Percentiles rank a stretch among this genome's conserved stretches.
phyloP scores from a whole-genome alignment of 2,888 invertebrate genomes.

The Ophion slaviceki region DNA sequence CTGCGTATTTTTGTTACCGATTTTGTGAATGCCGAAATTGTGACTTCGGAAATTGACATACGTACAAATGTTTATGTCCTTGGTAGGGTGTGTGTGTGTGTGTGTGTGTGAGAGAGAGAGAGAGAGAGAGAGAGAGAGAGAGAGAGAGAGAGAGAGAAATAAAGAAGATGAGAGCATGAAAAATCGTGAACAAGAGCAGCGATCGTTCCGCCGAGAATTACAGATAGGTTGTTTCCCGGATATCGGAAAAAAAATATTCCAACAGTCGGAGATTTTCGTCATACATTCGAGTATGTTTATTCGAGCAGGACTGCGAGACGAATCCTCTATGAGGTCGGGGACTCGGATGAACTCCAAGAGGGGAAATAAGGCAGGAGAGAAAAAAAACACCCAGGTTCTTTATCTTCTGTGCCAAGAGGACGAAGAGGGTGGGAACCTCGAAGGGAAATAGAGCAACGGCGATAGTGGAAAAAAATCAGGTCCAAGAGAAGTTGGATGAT shows the following conservation, averaged over 20 bases:
- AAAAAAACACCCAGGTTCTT: not conserved
- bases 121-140: no score
- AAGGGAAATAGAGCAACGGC: slow-evolving; percentile 2
- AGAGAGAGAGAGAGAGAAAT: not conserved
- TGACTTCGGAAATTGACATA: not conserved
- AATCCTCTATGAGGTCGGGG: slow-evolving; percentile 25
- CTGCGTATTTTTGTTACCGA: not conserved
- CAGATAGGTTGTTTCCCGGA: slow-evolving; percentile 28
- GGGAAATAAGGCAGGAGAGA: not conserved
- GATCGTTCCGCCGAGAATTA: slow-evolving; percentile 1
- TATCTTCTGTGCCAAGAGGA: slow-evolving; percentile 10
- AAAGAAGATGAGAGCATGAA: not conserved
- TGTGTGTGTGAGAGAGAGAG: no score
- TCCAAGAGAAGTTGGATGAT: slow-evolving; percentile 14
- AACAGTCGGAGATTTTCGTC: slow-evolving; percentile 53
- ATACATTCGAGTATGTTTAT: slow-evolving; percentile 64
- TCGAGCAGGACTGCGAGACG: slow-evolving; percentile 54
- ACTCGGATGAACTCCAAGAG: slow-evolving; percentile 8
- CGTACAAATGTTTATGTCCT: slow-evolving; percentile 6
- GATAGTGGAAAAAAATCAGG: slow-evolving; percentile 23
- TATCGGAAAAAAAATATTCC: slow-evolving; percentile 41
- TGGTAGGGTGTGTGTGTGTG: not conserved
- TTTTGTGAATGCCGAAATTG: not conserved
- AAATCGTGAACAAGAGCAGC: not conserved
- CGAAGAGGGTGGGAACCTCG: not conserved